phyloP scores from a whole-genome alignment of 2,888 invertebrate species.

The Polymixis lichenea region DNA sequence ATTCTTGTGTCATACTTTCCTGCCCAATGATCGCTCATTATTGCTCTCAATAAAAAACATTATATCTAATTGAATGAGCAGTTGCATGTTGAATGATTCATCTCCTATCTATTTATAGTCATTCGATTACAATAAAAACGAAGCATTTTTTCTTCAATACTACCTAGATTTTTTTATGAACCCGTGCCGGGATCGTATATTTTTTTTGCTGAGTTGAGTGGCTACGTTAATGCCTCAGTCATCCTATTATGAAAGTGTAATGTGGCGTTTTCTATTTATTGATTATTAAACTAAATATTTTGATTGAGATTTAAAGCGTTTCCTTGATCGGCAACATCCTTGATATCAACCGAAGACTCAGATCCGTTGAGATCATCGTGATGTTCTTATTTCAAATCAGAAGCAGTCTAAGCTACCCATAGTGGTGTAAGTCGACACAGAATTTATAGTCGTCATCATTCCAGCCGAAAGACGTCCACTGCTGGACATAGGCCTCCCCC shows the following conservation, averaged over 20 bases:
- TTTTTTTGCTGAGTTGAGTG: not conserved
- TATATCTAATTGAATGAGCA: conserved; percentile 70
- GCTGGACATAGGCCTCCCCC: no score
- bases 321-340: not conserved
- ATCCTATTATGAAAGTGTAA: conserved; percentile 12
- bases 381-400: not conserved
- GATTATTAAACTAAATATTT: conserved; percentile 1
- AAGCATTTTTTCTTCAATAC: conserved; percentile 27
- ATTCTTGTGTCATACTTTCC: conserved; percentile 35
- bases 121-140: conserved; percentile 52
- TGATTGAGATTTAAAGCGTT: conserved; percentile 6
- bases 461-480: no score
- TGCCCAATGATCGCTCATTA: conserved; percentile 55
- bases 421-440: no score
- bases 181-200: not conserved
- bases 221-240: conserved; percentile 1
- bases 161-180: conserved; percentile 22
- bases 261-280: not conserved
- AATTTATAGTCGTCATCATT: no score
- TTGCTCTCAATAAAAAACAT: conserved; percentile 65
- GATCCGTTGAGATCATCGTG: not conserved
- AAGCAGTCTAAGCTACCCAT: not conserved
- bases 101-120: conserved; percentile 64
- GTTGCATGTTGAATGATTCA: conserved; percentile 71
- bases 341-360: not conserved